These are phyloP conservation scores for Dasypolia templi DNA, from an alignment of 2,888 invertebrate species.

Conservation along the genomic window DNA sequence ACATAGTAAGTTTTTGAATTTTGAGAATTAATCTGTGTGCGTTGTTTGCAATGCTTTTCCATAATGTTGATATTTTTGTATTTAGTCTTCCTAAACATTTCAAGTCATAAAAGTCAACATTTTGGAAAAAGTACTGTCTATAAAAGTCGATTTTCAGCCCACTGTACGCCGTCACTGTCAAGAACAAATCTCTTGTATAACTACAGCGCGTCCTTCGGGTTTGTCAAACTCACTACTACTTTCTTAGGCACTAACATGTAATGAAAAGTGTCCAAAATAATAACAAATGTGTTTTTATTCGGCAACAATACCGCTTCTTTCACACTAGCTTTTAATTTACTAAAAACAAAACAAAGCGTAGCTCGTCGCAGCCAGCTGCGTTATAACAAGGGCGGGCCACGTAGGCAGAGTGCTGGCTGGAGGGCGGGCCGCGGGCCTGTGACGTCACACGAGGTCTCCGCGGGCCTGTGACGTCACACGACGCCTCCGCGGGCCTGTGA, in stretches of 20 bases:
- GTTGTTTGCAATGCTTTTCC: no score
- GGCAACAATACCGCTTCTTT: neutral
- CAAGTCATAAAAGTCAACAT: no score
- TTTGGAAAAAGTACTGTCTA: no score
- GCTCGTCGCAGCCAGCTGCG: neutral
- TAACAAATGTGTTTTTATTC: neutral
- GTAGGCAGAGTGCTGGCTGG: neutral
- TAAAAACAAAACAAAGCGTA: slow-evolving; percentile 1
- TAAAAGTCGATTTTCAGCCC: no score
- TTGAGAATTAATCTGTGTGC: no score
- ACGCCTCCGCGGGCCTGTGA: slow-evolving; percentile 10
- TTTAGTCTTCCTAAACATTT: no score
- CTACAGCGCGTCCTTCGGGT: neutral
- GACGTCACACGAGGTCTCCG: slow-evolving; percentile 54
- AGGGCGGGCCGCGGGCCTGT: neutral
- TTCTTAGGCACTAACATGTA: neutral
- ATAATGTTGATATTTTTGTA: no score
- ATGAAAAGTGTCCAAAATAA: slow-evolving; percentile 4
- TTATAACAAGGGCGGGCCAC: fast-evolving
- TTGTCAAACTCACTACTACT: neutral
- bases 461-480: slow-evolving; percentile 8
- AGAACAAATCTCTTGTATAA: neutral
- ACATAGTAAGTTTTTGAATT: no score
- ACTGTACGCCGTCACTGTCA: neutral
- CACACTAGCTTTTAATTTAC: neutral